Conservation (phyloP, 2,888 invertebrate genomes). For the Eupithecia inturbata region DNA sequence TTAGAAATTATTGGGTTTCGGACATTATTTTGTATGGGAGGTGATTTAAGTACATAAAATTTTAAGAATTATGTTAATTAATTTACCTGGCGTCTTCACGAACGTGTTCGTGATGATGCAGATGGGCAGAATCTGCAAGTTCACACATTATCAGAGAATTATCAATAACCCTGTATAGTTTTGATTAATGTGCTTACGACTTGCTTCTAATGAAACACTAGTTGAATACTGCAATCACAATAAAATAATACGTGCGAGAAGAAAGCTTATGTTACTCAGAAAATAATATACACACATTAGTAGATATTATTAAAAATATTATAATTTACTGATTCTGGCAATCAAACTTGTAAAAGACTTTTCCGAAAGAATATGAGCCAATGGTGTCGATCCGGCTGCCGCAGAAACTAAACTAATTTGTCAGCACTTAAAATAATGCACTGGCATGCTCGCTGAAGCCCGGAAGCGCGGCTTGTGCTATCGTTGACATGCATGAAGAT, state of each 20-base stretch:
- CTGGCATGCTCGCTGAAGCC: no score
- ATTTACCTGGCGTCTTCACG: no score
- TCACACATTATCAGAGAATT: background rate
- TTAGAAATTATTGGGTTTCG: no score
- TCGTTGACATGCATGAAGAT: no score
- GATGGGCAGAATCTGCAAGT: background rate
- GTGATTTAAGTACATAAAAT: no score
- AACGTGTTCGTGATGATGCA: background rate
- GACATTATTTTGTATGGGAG: no score
- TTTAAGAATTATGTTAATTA: no score
- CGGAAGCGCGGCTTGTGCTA: no score
- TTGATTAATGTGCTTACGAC: background rate
- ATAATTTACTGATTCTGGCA: background rate
- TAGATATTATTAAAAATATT: background rate
- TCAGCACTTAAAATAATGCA: background rate
- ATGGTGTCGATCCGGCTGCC: background rate
- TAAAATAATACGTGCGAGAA: background rate
- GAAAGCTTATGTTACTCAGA: background rate
- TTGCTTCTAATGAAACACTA: background rate
- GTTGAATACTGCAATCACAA: conserved; percentile 3
- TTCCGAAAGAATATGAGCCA: background rate
- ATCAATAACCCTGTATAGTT: background rate
- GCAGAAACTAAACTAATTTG: background rate
- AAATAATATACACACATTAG: background rate
- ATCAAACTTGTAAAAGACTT: background rate